Percentiles rank a stretch among this genome's conserved stretches.
These are phyloP conservation scores for Sylvilagus floridanus DNA, from an alignment of 2,797 vertebrate species.

Conservation along the genomic window DNA sequence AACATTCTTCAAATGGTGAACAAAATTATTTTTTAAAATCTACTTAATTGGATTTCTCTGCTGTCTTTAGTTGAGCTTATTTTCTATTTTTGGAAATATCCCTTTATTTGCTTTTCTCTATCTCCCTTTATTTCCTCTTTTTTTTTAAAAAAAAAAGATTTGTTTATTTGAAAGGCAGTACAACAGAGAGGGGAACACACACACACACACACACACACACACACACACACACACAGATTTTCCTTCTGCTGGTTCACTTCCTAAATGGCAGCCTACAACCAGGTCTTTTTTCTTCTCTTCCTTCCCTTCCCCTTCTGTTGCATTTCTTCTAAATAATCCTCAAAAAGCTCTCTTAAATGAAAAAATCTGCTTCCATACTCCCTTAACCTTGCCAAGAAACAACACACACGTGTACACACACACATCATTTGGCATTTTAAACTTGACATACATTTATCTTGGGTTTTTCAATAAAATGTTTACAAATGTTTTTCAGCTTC, in stretches of 20 bases:
- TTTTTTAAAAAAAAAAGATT: no score
- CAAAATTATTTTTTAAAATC: background rate
- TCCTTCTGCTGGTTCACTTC: background rate
- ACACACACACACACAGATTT: background rate
- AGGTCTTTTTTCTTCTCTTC: background rate
- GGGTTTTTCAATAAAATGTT: conserved; percentile 51
- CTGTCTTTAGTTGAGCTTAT: background rate
- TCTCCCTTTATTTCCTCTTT: background rate
- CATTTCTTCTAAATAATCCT: background rate
- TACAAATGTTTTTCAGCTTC: conserved; percentile 45
- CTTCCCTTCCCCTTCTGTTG: background rate
- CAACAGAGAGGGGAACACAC: no score
- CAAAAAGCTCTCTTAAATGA: background rate
- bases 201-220: no score
- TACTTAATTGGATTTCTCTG: background rate
- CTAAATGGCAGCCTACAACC: no score
- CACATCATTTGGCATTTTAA: background rate
- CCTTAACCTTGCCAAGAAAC: background rate
- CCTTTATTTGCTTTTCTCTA: background rate
- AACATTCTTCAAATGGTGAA: background rate
- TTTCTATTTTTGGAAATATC: background rate
- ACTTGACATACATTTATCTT: conserved; percentile 33
- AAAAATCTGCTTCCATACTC: background rate
- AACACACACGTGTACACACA: background rate
- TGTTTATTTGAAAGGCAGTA: no score